phyloP scores from a whole-genome alignment of 2,113 vertebrate genomes.

The Protomyctophum bolini region DNA sequence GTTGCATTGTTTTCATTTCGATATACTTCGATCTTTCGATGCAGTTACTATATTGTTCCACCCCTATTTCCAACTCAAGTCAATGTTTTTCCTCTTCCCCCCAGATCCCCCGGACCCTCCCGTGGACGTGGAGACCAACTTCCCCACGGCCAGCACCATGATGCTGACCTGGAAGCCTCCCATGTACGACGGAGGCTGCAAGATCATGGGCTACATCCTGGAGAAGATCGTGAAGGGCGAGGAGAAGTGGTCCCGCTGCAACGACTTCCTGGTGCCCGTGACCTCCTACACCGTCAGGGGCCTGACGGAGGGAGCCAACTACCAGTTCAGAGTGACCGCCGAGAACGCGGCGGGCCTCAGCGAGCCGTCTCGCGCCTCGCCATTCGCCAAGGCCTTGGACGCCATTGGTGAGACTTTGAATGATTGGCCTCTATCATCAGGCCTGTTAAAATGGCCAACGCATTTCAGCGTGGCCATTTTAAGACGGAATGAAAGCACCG shows the following conservation, averaged over 20 bases:
- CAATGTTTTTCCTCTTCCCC: not conserved
- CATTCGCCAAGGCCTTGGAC: slow-evolving; percentile 86
- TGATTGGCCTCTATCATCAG: too few relatives aligned
- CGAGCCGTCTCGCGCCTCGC: slow-evolving; percentile 89
- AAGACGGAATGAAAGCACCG: too few relatives aligned
- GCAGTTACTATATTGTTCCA: too few relatives aligned
- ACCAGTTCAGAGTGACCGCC: slow-evolving; percentile 90
- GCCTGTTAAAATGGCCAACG: too few relatives aligned
- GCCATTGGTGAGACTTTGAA: slow-evolving; percentile 79
- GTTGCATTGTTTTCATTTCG: too few relatives aligned
- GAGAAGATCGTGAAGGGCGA: slow-evolving; percentile 90
- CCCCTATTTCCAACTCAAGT: not conserved
- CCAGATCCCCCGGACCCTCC: slow-evolving; percentile 94
- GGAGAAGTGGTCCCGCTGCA: slow-evolving; percentile 92
- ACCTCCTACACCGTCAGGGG: slow-evolving; percentile 92
- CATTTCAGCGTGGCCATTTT: too few relatives aligned
- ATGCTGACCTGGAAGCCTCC: slow-evolving; percentile 98
- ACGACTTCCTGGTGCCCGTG: slow-evolving; percentile 92
- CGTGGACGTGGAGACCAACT: slow-evolving; percentile 90
- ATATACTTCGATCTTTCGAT: too few relatives aligned
- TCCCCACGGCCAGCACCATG: slow-evolving; percentile 89
- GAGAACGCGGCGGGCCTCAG: slow-evolving; percentile 94
- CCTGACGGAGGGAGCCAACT: slow-evolving; percentile 88
- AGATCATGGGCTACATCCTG: slow-evolving; percentile 97
- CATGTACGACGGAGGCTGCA: slow-evolving; percentile 92